Evolutionary conservation across 2,113 vertebrate genomes (phyloP).

Genomic region (Odocoileus virginianus): DNA sequence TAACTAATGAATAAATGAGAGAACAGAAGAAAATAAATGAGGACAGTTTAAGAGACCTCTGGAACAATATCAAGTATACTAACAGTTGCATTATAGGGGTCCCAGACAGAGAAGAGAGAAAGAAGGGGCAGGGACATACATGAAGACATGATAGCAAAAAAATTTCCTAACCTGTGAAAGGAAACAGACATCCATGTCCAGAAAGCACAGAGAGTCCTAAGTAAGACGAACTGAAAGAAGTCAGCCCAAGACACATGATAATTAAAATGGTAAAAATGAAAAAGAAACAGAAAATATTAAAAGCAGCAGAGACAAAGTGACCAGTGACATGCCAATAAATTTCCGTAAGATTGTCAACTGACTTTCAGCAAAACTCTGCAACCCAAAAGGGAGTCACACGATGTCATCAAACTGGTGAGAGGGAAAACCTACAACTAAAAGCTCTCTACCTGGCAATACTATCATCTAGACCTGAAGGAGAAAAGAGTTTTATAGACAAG

Average conservation of each 20-base stretch:
- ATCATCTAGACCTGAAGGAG: neutral
- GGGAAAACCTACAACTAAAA: neutral
- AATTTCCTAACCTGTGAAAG: neutral
- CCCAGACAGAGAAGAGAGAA: neutral
- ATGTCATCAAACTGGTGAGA: neutral
- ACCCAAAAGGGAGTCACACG: neutral
- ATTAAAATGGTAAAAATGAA: neutral
- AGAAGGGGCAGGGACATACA: neutral
- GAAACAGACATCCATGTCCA: neutral
- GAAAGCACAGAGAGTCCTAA: neutral
- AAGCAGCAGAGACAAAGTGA: neutral
- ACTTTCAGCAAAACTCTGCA: neutral
- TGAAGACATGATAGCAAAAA: neutral
- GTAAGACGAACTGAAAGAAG: neutral
- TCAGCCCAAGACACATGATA: neutral
- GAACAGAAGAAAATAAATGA: neutral
- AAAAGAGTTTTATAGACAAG: neutral
- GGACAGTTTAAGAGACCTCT: neutral
- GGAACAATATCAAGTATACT: neutral
- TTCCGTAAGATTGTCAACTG: neutral
- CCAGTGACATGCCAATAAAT: neutral
- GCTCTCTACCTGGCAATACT: neutral
- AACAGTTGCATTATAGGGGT: neutral
- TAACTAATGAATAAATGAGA: neutral
- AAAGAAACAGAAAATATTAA: neutral